phyloP scores from a whole-genome alignment of 2,113 vertebrate genomes.

The Phalacrocorax brasilianus region DNA sequence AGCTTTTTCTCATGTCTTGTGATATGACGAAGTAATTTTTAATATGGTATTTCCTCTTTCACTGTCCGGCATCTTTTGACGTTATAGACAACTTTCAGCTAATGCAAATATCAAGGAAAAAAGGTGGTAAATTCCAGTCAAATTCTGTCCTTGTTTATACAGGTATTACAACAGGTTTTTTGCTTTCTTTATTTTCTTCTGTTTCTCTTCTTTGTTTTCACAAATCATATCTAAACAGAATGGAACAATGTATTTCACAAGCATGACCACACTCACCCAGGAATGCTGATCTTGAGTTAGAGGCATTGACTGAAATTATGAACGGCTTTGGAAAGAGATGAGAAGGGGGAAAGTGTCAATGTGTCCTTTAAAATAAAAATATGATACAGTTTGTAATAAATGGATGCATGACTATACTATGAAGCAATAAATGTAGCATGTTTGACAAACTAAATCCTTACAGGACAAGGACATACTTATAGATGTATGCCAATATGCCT shows the following conservation, averaged over 20 bases:
- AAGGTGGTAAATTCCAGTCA: not conserved
- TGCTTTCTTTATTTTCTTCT: not conserved
- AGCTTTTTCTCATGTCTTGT: not conserved
- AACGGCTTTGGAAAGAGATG: not conserved
- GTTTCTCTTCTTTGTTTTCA: not conserved
- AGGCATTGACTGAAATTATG: not conserved
- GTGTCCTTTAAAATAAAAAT: not conserved
- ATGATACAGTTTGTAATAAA: not conserved
- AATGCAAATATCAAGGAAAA: not conserved
- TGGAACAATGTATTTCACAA: not conserved
- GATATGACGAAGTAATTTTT: not conserved
- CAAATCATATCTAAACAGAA: not conserved
- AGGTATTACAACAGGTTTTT: not conserved
- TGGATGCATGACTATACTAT: rapidly evolving
- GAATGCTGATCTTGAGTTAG: not conserved
- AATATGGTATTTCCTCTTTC: not conserved
- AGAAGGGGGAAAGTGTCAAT: not conserved
- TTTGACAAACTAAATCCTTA: not conserved
- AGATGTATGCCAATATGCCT: not conserved
- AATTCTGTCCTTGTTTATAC: not conserved
- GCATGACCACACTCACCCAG: not conserved
- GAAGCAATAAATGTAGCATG: not conserved
- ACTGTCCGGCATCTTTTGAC: not conserved
- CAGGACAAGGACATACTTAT: not conserved
- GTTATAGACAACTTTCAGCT: not conserved